A percentile compares a stretch with the other conserved stretches of the same genome.
These are phyloP conservation scores for Pachypanchax playfairii DNA, from an alignment of 2,113 vertebrate genomes.

Conservation along the genomic window DNA sequence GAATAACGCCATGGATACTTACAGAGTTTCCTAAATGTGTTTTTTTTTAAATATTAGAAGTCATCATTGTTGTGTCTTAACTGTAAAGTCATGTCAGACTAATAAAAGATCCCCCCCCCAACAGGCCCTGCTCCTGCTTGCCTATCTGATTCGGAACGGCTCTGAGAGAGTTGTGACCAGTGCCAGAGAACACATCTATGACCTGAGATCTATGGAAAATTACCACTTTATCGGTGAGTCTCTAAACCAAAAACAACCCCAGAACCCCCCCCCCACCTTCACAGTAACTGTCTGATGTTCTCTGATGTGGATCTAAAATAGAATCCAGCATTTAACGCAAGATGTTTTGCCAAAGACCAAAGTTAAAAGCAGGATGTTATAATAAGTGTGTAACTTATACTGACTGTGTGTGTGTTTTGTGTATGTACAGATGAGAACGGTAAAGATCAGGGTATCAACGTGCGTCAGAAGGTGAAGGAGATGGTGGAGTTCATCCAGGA, in stretches of 20 bases:
- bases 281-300: too few relatives aligned
- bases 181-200: conserved; percentile 99
- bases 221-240: conserved; percentile 87
- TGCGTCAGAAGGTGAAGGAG: conserved; percentile 98
- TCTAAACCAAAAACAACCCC: neutral
- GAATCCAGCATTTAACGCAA: neutral
- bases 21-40: too few relatives aligned
- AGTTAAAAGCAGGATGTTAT: conserved; percentile 2
- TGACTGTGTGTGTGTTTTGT: conserved; percentile 54
- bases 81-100: neutral
- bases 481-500: conserved; percentile 98
- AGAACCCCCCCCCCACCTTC: neutral
- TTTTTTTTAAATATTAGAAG: neutral
- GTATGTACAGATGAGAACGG: conserved; percentile 89
- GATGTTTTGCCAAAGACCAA: neutral
- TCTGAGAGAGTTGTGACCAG: conserved; percentile 99
- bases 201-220: conserved; percentile 98
- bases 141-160: conserved; percentile 99
- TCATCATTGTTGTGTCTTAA: neutral
- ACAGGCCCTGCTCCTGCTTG: conserved; percentile 95
- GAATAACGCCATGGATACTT: too few relatives aligned
- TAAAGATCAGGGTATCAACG: conserved; percentile 97
- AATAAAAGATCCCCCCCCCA: neutral
- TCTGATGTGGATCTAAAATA: neutral
- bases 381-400: conserved; percentile 50